These are phyloP conservation scores for Hycleus phaleratus DNA, from an alignment of 1,140 invertebrate genomes.

Conservation along the genomic window DNA sequence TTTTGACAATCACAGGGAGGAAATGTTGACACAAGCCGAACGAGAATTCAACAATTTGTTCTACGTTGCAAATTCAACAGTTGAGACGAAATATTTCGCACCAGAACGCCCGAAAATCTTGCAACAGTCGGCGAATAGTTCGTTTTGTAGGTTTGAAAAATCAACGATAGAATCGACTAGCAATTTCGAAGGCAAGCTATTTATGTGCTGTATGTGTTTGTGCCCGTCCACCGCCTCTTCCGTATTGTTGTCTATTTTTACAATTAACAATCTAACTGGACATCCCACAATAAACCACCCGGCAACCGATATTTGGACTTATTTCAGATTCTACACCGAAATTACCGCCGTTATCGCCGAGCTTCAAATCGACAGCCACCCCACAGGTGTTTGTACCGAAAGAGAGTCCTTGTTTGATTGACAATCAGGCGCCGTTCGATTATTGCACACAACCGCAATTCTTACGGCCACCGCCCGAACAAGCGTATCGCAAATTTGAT, in stretches of 20 bases:
- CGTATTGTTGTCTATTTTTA: background rate
- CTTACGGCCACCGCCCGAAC: conserved; percentile 11
- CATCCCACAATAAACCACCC: conserved; percentile 30
- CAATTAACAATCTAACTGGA: too few species aligned
- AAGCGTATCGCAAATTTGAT: conserved; percentile 21
- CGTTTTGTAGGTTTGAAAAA: conserved; percentile 33
- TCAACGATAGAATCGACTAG: background rate
- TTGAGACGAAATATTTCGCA: conserved; percentile 22
- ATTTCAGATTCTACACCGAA: conserved; percentile 21
- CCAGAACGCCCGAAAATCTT: conserved; percentile 18
- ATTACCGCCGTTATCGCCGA: conserved; percentile 44
- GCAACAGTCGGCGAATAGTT: conserved; percentile 35
- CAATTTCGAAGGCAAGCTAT: conserved; percentile 1
- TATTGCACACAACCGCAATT: conserved; percentile 1
- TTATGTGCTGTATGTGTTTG: conserved; percentile 1
- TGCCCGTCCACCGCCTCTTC: background rate
- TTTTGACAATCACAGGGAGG: conserved; percentile 5
- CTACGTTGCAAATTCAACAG: conserved; percentile 25
- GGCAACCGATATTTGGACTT: conserved; percentile 44
- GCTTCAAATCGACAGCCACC: conserved; percentile 37
- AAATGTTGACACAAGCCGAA: conserved; percentile 25
- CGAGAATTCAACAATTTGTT: conserved; percentile 33
- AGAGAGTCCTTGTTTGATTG: conserved; percentile 30
- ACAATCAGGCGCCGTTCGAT: conserved; percentile 28
- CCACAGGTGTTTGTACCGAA: conserved; percentile 41